These are phyloP conservation scores for Cephus runcator DNA, from an alignment of 2,888 invertebrate genomes.

Conservation along the genomic window DNA sequence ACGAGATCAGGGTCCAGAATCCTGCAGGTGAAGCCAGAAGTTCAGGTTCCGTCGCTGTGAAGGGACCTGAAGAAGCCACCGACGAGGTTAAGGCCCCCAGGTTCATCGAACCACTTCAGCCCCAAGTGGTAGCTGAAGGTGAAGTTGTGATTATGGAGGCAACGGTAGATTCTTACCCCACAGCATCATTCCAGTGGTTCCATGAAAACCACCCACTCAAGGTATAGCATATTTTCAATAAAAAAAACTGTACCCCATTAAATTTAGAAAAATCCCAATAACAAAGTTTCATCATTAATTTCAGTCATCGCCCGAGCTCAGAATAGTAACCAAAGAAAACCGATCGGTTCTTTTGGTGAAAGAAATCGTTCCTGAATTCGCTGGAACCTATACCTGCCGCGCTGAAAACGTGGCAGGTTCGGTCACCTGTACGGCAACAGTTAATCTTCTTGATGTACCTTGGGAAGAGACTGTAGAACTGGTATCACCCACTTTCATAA, in stretches of 20 bases:
- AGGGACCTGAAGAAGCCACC: constrained; percentile 69
- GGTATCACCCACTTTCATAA: constrained; percentile 81
- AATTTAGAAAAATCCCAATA: neutral
- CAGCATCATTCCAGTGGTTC: constrained; percentile 90
- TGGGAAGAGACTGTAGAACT: constrained; percentile 72
- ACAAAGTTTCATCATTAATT: constrained; percentile 19
- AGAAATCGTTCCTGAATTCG: constrained; percentile 75
- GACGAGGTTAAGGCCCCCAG: constrained; percentile 76
- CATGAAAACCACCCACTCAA: constrained; percentile 78
- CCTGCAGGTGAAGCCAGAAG: constrained; percentile 81
- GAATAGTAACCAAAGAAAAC: constrained; percentile 80
- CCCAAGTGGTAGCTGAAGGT: constrained; percentile 76
- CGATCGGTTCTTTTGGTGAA: constrained; percentile 83
- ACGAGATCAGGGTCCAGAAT: constrained; percentile 86
- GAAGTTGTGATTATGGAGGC: constrained; percentile 85
- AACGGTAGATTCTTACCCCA: constrained; percentile 79
- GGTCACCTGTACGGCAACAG: constrained; percentile 84
- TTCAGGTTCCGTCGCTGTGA: constrained; percentile 84
- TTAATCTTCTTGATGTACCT: constrained; percentile 72
- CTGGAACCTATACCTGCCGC: constrained; percentile 85
- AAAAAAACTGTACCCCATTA: neutral
- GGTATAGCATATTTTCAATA: constrained; percentile 39
- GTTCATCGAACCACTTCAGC: constrained; percentile 78
- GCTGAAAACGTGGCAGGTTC: constrained; percentile 92
- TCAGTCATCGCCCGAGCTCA: constrained; percentile 74